Conservation (phyloP, 1,140 invertebrate species). For the Leguminivora glycinivorella region DNA sequence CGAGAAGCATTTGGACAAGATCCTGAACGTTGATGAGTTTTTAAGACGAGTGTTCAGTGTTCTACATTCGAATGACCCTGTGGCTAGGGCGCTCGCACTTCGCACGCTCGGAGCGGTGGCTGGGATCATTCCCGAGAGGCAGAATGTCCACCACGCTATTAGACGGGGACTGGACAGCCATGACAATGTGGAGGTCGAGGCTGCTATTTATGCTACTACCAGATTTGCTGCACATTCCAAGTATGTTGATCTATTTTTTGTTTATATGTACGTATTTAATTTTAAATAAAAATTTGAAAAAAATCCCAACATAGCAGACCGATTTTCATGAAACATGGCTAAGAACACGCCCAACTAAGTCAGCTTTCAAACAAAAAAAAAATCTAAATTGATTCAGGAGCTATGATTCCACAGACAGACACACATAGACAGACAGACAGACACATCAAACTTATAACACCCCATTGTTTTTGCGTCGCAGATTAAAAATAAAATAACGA, state of each 20-base stretch:
- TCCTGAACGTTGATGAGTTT: conserved; percentile 97
- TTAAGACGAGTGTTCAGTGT: conserved; percentile 95
- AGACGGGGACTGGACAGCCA: conserved; percentile 95
- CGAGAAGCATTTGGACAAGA: conserved; percentile 97
- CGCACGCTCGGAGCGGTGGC: conserved; percentile 95
- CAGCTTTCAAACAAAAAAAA: too few relatives aligned
- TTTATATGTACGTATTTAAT: too few relatives aligned
- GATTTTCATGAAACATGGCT: too few relatives aligned
- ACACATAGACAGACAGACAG: too few relatives aligned
- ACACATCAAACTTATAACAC: too few relatives aligned
- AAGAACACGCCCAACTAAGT: too few relatives aligned
- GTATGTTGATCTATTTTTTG: conserved; percentile 67
- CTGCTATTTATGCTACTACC: conserved; percentile 96
- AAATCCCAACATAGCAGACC: too few relatives aligned
- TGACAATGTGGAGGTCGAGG: conserved; percentile 96
- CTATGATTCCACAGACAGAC: too few relatives aligned
- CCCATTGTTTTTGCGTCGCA: too few relatives aligned
- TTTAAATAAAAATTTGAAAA: too few relatives aligned
- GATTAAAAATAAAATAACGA: too few relatives aligned
- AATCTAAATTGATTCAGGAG: too few relatives aligned
- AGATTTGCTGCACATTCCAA: conserved; percentile 96
- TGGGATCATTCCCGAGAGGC: conserved; percentile 94
- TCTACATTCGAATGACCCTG: conserved; percentile 97
- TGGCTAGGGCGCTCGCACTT: conserved; percentile 94
- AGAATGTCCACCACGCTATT: conserved; percentile 97